Evolutionary conservation across 2,113 vertebrate genomes (phyloP).

Genomic region (Austrofundulus limnaeus): DNA sequence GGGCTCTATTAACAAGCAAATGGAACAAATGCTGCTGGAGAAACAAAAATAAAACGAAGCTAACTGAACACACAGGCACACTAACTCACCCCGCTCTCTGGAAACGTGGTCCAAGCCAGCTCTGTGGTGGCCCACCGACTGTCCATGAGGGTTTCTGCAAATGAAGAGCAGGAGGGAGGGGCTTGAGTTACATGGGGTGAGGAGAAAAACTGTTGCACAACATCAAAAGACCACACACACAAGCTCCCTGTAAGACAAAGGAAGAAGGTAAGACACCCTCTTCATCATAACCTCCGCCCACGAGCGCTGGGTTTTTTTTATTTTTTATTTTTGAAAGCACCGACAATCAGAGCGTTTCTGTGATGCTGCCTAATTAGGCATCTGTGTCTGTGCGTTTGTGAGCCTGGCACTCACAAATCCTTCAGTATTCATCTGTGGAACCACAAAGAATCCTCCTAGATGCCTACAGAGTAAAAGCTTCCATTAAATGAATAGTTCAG

Average conservation of each 20-base stretch:
- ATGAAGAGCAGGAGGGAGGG: conserved; percentile 56
- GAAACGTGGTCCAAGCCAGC: conserved; percentile 95
- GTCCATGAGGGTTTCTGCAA: conserved; percentile 97
- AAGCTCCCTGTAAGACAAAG: conserved; percentile 22
- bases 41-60: conserved; percentile 3
- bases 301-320: conserved; percentile 35
- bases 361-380: conserved; percentile 58
- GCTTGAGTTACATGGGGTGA: conserved; percentile 29
- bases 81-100: conserved; percentile 94
- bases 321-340: conserved; percentile 51
- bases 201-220: conserved; percentile 20
- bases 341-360: conserved; percentile 50
- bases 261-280: conserved; percentile 44
- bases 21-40: conserved; percentile 68
- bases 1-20: conserved; percentile 72
- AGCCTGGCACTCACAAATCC: conserved; percentile 27
- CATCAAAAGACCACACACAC: conserved; percentile 46
- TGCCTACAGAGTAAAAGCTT: conserved; percentile 29
- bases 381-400: conserved; percentile 2
- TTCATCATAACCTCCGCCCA: conserved; percentile 50
- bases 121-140: conserved; percentile 97
- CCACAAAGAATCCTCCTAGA: conserved; percentile 42
- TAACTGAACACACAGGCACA: conserved; percentile 34
- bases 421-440: conserved; percentile 51
- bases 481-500: conserved; percentile 13